Percentiles rank a stretch among this genome's conserved stretches.
Evolutionary conservation across 2,113 vertebrate species (phyloP).

Genomic region (Nannospalax galili): DNA sequence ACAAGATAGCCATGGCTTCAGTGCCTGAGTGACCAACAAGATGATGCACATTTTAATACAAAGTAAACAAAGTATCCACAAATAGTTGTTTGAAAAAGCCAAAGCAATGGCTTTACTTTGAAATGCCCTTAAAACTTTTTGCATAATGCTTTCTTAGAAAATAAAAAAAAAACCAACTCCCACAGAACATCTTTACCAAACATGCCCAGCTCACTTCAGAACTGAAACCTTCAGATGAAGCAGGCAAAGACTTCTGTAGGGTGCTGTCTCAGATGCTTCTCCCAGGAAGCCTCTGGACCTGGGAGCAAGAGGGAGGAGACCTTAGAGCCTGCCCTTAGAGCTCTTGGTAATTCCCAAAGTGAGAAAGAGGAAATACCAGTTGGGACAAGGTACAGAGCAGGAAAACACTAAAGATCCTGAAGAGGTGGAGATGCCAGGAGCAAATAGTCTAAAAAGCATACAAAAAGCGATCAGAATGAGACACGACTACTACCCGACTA

Average conservation of each 20-base stretch:
- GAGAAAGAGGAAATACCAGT: conserved; percentile 38
- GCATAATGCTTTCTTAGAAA: conserved; percentile 29
- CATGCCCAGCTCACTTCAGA: conserved; percentile 31
- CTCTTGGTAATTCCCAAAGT: conserved; percentile 55
- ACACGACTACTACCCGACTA: neutral
- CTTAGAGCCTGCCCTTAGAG: conserved; percentile 46
- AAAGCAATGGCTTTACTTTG: conserved; percentile 83
- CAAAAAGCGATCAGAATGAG: conserved; percentile 46
- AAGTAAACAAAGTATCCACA: conserved; percentile 88
- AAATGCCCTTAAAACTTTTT: conserved; percentile 86
- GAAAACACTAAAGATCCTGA: conserved; percentile 40
- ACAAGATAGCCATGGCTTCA: conserved; percentile 62
- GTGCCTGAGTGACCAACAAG: conserved; percentile 34
- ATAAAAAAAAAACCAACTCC: neutral
- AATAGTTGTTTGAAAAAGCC: conserved; percentile 81
- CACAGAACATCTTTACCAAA: conserved; percentile 57
- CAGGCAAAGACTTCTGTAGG: neutral
- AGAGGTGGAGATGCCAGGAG: conserved; percentile 36
- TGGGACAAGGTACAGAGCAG: conserved; percentile 49
- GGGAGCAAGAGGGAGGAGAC: neutral
- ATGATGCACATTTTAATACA: conserved; percentile 82
- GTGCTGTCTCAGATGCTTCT: conserved; percentile 40
- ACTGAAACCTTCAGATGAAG: conserved; percentile 60
- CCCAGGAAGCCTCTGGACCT: neutral
- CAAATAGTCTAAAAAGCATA: conserved; percentile 1